Conservation (phyloP, 2,113 vertebrate species). For the Vicugna pacos region DNA sequence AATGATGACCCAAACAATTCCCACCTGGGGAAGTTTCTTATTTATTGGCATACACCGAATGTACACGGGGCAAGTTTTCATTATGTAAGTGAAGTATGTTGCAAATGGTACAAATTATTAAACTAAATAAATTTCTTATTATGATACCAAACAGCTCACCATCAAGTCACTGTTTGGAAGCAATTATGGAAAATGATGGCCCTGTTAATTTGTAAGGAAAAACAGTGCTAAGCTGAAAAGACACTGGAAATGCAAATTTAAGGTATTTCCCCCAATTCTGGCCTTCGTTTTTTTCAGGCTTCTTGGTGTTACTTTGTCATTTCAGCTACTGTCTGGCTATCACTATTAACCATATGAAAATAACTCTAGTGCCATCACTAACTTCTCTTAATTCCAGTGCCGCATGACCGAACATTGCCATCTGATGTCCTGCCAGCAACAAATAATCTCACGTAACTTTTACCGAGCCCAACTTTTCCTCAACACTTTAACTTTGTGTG, state of each 20-base stretch:
- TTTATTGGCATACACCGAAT: not conserved
- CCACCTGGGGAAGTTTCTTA: not conserved
- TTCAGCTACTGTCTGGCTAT: not conserved
- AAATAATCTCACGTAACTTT: not conserved
- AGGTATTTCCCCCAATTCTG: not conserved
- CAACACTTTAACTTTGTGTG: not conserved
- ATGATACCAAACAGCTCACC: not conserved
- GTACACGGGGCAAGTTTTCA: not conserved
- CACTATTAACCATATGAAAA: not conserved
- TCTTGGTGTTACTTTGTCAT: not conserved
- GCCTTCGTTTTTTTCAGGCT: not conserved
- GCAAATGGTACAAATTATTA: not conserved
- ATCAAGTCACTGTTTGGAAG: not conserved
- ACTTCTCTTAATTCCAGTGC: not conserved
- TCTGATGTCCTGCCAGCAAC: not conserved
- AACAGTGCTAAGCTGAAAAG: not conserved
- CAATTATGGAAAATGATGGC: not conserved
- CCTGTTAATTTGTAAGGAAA: not conserved
- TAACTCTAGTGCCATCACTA: not conserved
- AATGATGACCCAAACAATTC: not conserved
- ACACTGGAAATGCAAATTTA: not conserved
- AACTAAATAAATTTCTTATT: not conserved
- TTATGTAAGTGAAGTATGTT: not conserved
- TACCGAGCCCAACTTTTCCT: not conserved
- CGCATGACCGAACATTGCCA: not conserved